These are phyloP conservation scores for Tribolium castaneum DNA, from an alignment of 1,140 invertebrate genomes.

Conservation along the genomic window DNA sequence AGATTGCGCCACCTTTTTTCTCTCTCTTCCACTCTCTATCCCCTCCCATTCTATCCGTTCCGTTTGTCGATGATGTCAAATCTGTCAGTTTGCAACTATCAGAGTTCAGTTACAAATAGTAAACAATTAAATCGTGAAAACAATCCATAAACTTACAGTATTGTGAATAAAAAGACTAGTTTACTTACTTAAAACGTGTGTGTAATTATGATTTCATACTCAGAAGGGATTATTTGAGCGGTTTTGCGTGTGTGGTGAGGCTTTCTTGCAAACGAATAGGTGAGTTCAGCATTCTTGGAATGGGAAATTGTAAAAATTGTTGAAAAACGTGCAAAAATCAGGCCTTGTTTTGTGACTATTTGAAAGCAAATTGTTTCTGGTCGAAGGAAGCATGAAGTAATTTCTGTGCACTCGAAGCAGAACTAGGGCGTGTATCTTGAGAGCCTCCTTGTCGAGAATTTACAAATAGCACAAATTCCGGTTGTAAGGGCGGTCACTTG, in stretches of 20 bases:
- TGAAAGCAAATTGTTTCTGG: no score
- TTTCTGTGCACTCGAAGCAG: background rate
- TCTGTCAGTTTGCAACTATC: constrained; percentile 36
- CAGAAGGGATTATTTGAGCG: constrained; percentile 20
- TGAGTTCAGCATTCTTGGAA: background rate
- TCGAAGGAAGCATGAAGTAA: no score
- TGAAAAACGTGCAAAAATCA: background rate
- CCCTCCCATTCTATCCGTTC: background rate
- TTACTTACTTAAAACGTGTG: background rate
- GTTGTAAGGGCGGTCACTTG: background rate
- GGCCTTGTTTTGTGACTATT: no score
- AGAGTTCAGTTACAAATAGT: constrained; percentile 25
- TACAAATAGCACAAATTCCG: background rate
- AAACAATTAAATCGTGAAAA: constrained; percentile 16
- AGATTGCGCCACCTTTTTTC: background rate
- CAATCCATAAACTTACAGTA: background rate
- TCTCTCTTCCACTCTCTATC: background rate
- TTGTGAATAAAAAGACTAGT: constrained; percentile 26
- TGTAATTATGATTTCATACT: constrained; percentile 7
- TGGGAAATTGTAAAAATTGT: background rate
- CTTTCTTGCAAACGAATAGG: background rate
- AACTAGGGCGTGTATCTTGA: constrained; percentile 33
- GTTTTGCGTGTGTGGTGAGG: background rate
- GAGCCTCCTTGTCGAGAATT: constrained; percentile 10
- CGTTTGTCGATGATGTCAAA: constrained; percentile 43